These are phyloP conservation scores for Psittacula cyanocephala DNA, from an alignment of 2,113 vertebrate genomes.

Conservation along the genomic window DNA sequence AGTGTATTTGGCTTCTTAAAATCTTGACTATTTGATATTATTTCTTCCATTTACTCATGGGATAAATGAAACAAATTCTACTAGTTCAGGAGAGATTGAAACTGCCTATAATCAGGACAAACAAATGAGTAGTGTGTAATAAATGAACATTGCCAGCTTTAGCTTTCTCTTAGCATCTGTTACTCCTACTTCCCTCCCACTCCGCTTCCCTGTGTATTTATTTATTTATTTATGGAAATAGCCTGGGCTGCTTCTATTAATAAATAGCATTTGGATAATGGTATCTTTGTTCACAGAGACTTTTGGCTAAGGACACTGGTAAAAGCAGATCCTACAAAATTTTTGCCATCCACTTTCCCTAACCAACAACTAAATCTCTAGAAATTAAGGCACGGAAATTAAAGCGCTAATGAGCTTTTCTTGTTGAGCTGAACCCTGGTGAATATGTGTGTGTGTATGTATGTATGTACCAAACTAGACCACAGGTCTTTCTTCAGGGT, in stretches of 20 bases:
- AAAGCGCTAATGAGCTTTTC: not conserved
- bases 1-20: not conserved
- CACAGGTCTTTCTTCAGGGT: not conserved
- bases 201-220: not conserved
- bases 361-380: not conserved
- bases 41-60: not conserved
- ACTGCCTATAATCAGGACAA: not conserved
- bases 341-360: not conserved
- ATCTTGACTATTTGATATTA: not conserved
- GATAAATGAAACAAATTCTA: not conserved
- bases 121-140: not conserved
- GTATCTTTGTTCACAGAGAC: rapidly evolving
- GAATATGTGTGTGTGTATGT: rapidly evolving
- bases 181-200: not conserved
- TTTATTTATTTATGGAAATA: not conserved
- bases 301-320: not conserved
- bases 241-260: not conserved
- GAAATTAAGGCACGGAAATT: not conserved
- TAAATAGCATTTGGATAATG: not conserved
- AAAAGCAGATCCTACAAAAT: not conserved
- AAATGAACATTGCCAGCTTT: not conserved
- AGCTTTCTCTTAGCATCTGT: not conserved
- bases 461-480: not conserved
- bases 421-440: not conserved
- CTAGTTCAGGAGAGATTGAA: not conserved